phyloP scores from a whole-genome alignment of 2,797 vertebrate genomes.

The Microctenopoma steveboyesi region DNA sequence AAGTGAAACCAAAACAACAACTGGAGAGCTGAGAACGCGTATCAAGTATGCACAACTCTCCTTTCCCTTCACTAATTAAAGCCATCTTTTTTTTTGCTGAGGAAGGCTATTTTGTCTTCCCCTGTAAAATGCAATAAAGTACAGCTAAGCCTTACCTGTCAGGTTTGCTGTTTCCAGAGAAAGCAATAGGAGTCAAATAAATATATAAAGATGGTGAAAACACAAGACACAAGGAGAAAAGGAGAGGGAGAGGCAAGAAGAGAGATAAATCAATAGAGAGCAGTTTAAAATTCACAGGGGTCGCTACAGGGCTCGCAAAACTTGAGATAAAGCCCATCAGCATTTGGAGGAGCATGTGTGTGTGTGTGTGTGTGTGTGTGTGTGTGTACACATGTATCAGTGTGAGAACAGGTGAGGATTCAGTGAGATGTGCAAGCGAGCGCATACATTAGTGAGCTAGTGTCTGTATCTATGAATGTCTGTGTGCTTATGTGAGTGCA shows the following conservation, averaged over 20 bases:
- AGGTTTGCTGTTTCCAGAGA: slow-evolving; percentile 93
- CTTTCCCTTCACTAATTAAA: slow-evolving; percentile 69
- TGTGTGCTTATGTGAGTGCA: slow-evolving; percentile 18
- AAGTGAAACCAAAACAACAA: slow-evolving; percentile 27
- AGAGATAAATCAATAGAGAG: slow-evolving; percentile 83
- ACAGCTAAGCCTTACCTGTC: slow-evolving; percentile 92
- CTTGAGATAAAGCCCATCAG: slow-evolving; percentile 75
- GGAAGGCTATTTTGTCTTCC: slow-evolving; percentile 63
- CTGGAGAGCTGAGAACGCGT: slow-evolving; percentile 10
- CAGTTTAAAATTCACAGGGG: slow-evolving; percentile 82
- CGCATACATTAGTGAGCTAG: slow-evolving; percentile 26
- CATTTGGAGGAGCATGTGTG: slow-evolving; percentile 64
- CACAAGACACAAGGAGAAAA: slow-evolving; percentile 80
- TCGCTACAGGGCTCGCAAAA: slow-evolving; percentile 68
- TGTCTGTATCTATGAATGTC: slow-evolving; percentile 2
- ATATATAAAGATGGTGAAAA: slow-evolving; percentile 81
- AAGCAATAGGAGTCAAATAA: slow-evolving; percentile 83
- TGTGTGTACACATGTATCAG: slow-evolving; percentile 16
- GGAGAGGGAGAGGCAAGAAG: slow-evolving; percentile 76
- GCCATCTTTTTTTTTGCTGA: slow-evolving; percentile 66
- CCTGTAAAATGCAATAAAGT: slow-evolving; percentile 74
- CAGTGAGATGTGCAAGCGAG: slow-evolving; percentile 49
- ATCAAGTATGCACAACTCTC: slow-evolving; percentile 43
- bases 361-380: slow-evolving; percentile 10
- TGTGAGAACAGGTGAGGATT: slow-evolving; percentile 34